phyloP scores from a whole-genome alignment of 2,113 vertebrate genomes.

The Caranx ignobilis region DNA sequence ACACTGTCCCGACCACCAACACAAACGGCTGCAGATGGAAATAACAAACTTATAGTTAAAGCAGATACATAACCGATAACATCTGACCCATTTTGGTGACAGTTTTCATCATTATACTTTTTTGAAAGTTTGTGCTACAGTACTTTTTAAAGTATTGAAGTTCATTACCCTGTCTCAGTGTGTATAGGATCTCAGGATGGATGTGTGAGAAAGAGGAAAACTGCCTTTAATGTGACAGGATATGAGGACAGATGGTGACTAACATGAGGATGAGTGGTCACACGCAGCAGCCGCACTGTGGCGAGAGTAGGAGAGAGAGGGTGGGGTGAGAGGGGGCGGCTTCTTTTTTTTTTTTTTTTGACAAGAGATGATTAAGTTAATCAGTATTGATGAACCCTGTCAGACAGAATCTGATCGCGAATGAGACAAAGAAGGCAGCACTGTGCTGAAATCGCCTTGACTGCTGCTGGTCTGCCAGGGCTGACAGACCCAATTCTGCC shows the following conservation, averaged over 20 bases:
- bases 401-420: conserved; percentile 54
- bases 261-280: conserved; percentile 31
- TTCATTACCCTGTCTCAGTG: background rate
- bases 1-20: too few species aligned
- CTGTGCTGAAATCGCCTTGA: conserved; percentile 22
- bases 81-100: background rate
- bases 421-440: conserved; percentile 36
- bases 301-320: conserved; percentile 13
- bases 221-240: conserved; percentile 50
- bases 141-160: background rate
- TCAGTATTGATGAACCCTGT: conserved; percentile 72
- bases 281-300: conserved; percentile 14
- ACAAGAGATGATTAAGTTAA: conserved; percentile 67
- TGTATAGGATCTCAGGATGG: conserved; percentile 36
- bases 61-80: background rate
- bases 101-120: background rate
- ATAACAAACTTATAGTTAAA: background rate
- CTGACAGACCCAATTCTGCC: conserved; percentile 37
- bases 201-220: conserved; percentile 42
- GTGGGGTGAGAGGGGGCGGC: background rate
- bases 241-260: conserved; percentile 64
- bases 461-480: background rate
- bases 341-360: conserved; percentile 26
- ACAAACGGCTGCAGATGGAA: background rate
- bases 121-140: conserved; percentile 7